phyloP scores from a whole-genome alignment of 2,888 invertebrate genomes.

The Punctoribates punctum region DNA sequence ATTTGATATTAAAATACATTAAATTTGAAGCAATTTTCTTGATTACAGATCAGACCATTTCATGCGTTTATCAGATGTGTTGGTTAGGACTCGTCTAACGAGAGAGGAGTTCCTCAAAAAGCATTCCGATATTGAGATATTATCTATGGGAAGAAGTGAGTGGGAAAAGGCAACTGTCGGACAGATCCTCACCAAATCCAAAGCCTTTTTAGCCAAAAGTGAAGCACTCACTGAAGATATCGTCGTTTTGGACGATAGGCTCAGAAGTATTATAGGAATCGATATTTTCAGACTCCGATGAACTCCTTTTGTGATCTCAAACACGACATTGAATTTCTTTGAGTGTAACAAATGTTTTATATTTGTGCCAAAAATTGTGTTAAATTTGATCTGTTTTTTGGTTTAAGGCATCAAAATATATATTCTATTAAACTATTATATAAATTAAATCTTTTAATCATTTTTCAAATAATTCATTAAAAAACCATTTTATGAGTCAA shows the following conservation, averaged over 20 bases:
- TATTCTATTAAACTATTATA: not conserved
- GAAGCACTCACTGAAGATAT: slow-evolving; percentile 52
- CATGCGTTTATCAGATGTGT: slow-evolving; percentile 48
- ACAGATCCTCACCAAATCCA: slow-evolving; percentile 44
- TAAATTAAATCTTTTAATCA: not conserved
- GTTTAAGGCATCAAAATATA: not conserved
- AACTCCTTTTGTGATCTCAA: not conserved
- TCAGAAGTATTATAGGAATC: slow-evolving; percentile 61
- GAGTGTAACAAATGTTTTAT: not conserved
- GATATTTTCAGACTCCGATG: slow-evolving; percentile 61
- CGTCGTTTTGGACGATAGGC: slow-evolving; percentile 72
- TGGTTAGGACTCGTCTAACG: slow-evolving; percentile 46
- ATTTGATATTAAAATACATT: not conserved
- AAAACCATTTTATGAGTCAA: too few relatives aligned
- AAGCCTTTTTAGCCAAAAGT: slow-evolving; percentile 6
- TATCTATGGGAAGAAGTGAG: slow-evolving; percentile 45
- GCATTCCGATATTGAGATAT: slow-evolving; percentile 45
- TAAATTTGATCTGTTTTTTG: not conserved
- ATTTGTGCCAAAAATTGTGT: slow-evolving; percentile 13
- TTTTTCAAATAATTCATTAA: too few relatives aligned
- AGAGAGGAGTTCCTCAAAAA: slow-evolving; percentile 45
- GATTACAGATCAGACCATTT: slow-evolving; percentile 47
- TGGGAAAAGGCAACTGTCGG: slow-evolving; percentile 46
- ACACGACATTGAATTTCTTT: not conserved
- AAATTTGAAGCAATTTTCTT: not conserved